Evolutionary conservation across 2,113 vertebrate species (phyloP).

Genomic region (Solea solea): DNA sequence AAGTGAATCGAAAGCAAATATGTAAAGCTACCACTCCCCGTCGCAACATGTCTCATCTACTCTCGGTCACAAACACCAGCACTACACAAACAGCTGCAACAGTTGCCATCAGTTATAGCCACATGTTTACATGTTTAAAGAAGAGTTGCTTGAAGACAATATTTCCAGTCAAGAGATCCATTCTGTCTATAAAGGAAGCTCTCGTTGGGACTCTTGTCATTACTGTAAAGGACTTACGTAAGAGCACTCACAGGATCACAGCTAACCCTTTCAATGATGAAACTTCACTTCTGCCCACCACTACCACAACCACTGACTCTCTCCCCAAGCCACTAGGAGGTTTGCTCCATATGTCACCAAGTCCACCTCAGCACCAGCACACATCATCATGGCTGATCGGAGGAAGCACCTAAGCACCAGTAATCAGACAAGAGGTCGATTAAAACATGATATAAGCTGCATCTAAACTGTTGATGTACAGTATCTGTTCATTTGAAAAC

Average conservation of each 20-base stretch:
- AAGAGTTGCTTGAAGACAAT: not conserved
- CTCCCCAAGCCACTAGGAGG: not conserved
- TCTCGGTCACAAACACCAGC: not conserved
- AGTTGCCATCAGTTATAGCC: not conserved
- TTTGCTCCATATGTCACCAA: not conserved
- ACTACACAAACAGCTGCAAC: slow-evolving; percentile 11
- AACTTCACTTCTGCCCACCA: slow-evolving; percentile 1
- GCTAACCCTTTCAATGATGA: slow-evolving; percentile 3
- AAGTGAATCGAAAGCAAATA: not conserved
- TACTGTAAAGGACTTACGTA: slow-evolving; percentile 22
- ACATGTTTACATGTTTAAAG: not conserved
- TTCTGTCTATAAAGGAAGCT: not conserved
- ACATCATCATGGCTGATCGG: not conserved
- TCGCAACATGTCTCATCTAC: slow-evolving; percentile 23
- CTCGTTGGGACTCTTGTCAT: slow-evolving; percentile 2
- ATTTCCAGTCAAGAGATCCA: not conserved
- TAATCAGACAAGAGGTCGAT: slow-evolving; percentile 4
- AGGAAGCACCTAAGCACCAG: not conserved
- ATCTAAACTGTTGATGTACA: too few species aligned
- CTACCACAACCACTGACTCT: slow-evolving; percentile 8
- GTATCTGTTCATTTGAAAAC: too few species aligned
- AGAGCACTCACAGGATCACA: slow-evolving; percentile 20
- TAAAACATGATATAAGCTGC: not conserved
- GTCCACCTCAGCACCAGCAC: slow-evolving; percentile 12
- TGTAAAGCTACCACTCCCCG: not conserved